Conservation (phyloP, 1,140 invertebrate genomes). For the Diorhabda carinulata region DNA sequence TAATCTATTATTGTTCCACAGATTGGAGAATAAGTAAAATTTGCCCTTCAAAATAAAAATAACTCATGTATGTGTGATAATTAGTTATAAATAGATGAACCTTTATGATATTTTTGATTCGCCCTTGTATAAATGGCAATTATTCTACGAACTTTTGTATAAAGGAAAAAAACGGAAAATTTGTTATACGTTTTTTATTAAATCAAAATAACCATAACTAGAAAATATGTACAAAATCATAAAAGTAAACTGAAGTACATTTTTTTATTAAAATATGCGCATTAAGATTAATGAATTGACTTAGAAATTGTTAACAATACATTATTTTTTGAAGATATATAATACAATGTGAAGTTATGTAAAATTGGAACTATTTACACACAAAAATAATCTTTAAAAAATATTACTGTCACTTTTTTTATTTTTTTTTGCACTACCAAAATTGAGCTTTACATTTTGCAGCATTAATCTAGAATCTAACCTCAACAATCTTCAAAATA, state of each 20-base stretch:
- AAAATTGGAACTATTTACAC: not conserved
- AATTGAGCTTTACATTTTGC: not conserved
- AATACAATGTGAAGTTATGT: not conserved
- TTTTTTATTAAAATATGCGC: conserved; percentile 15
- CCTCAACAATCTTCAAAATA: not conserved
- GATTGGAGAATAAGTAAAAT: too few species aligned
- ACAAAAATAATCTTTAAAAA: not conserved
- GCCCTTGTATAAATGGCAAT: too few species aligned
- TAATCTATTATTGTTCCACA: too few species aligned
- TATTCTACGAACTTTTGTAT: not conserved
- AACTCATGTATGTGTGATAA: too few species aligned
- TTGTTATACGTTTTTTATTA: conserved; percentile 16
- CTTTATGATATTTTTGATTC: too few species aligned
- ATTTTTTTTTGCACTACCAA: not conserved
- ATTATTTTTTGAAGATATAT: not conserved
- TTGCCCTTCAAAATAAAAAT: too few species aligned
- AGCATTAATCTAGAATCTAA: not conserved
- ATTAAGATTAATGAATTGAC: not conserved
- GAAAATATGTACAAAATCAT: conserved; percentile 15
- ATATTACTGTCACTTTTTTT: not conserved
- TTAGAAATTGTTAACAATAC: conserved; percentile 3
- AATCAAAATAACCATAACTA: conserved; percentile 21
- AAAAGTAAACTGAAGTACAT: conserved; percentile 16
- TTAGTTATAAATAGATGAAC: too few species aligned
- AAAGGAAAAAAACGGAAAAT: not conserved